Percentiles rank a stretch among this genome's conserved stretches.
phyloP scores from a whole-genome alignment of 2,113 vertebrate genomes.

The Camelus bactrianus region DNA sequence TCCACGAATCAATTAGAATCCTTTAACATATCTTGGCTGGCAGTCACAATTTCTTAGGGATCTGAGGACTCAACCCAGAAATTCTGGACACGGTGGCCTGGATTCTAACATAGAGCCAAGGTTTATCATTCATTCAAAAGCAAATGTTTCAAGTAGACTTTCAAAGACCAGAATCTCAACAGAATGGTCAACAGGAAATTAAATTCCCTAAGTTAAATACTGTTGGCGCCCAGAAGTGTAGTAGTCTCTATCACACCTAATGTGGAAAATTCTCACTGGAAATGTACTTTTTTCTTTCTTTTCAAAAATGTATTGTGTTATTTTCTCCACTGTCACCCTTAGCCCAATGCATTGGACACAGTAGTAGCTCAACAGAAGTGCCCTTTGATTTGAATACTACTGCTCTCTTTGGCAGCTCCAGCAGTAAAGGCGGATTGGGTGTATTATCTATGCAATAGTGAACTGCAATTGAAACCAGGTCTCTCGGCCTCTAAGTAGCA shows the following conservation, averaged over 20 bases:
- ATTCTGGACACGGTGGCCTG: not conserved
- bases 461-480: not conserved
- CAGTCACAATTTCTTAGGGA: not conserved
- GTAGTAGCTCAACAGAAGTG: not conserved
- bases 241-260: not conserved
- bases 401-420: not conserved
- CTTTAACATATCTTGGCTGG: not conserved
- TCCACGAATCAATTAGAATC: not conserved
- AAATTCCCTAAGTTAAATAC: slow-evolving; percentile 1
- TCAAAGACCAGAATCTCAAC: not conserved
- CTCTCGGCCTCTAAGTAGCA: not conserved
- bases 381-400: not conserved
- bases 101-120: not conserved
- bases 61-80: not conserved
- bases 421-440: not conserved
- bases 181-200: not conserved
- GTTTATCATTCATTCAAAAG: slow-evolving; percentile 10
- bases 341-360: not conserved
- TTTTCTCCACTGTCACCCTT: not conserved
- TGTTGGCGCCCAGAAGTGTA: not conserved
- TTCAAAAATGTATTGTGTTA: not conserved
- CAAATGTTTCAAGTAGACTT: slow-evolving; percentile 7
- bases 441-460: not conserved
- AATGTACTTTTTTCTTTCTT: not conserved
- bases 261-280: not conserved